Base-by-base conservation (phyloP, 2,113 vertebrate species). In the Periophthalmus modestus region DNA sequence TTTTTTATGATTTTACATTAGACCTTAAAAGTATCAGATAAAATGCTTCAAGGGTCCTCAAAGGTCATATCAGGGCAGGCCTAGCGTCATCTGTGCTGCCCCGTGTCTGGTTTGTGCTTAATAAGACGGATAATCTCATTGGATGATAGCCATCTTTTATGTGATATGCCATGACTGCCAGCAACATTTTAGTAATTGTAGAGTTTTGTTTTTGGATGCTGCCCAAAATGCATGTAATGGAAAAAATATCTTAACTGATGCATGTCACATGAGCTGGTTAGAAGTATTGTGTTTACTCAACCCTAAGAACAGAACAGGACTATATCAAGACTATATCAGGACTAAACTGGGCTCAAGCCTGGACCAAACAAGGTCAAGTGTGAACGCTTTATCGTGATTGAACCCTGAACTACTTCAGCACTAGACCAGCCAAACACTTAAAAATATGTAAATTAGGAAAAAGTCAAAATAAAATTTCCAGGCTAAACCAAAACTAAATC, bases 21-120 rank as follows among this genome's bases (percentile, higher is more conserved):
- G 33, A 23, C 77, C 33, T 52, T 75, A 28, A 59, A 68, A 33
- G 34, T 12, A 13, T 80, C 69, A 57, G 62, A 61, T 71, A 57
- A 46, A 43, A 48, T 24, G 15, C 46, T 77, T 61, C 36, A 34
- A 62, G 24, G 61, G 50, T 80, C 72, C 73, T 15, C 71, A n/a
- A 66, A 63, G 58, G 79, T 79, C 75, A 78, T 69, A 67, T 75
- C 48, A 59, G 83, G 76, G 66, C 79, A 85, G 69, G 70, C 59
- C 55, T 43, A 43, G 39, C 39, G 39, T 82, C 75, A 62, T 75
- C 80, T 71, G 66, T 71, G 66, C 70, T 68, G 79, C 72, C 57
- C 48, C 85, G 68, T 73, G 76, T 68, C 65, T 85, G 69, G 69
- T 80, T 75, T 83, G 48, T 69, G 72, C 77, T 77, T 74, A 66